Percentiles rank a stretch among this genome's conserved stretches.
phyloP scores from a whole-genome alignment of 2,888 invertebrate genomes.

The Camponotus fellah region DNA sequence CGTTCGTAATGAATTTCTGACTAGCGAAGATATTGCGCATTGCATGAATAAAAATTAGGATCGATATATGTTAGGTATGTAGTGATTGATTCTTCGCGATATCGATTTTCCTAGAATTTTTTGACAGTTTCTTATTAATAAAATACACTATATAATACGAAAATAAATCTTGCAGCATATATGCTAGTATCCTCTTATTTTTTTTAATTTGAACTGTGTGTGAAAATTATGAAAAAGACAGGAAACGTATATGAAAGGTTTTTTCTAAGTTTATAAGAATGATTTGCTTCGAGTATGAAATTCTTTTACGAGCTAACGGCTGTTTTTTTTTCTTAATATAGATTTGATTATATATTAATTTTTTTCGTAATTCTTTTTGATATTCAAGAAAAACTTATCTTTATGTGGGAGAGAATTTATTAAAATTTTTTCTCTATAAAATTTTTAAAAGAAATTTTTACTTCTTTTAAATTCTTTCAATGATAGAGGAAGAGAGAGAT shows the following conservation, averaged over 20 bases:
- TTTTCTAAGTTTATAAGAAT: not conserved
- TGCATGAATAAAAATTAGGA: not conserved
- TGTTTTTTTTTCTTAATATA: not conserved
- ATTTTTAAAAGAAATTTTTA: not conserved
- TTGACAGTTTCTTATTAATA: not conserved
- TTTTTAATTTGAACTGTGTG: not conserved
- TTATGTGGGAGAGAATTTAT: not conserved
- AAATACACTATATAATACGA: not conserved
- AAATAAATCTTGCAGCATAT: not conserved
- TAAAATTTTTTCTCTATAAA: not conserved
- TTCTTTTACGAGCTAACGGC: not conserved
- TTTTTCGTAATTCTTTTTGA: not conserved
- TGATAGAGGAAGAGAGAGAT: not conserved
- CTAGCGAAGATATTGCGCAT: conserved; percentile 3
- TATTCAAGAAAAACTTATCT: not conserved
- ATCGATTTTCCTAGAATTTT: not conserved
- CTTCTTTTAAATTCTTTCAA: not conserved
- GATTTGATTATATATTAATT: not conserved
- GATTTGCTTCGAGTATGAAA: not conserved
- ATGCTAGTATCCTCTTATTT: not conserved
- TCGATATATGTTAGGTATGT: not conserved
- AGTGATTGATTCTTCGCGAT: not conserved
- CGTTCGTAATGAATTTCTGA: conserved; percentile 30
- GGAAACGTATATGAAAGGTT: too few species aligned
- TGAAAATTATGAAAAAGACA: too few species aligned